These are phyloP conservation scores for Deroplatys truncata DNA, from an alignment of 2,888 invertebrate genomes.

Conservation along the genomic window DNA sequence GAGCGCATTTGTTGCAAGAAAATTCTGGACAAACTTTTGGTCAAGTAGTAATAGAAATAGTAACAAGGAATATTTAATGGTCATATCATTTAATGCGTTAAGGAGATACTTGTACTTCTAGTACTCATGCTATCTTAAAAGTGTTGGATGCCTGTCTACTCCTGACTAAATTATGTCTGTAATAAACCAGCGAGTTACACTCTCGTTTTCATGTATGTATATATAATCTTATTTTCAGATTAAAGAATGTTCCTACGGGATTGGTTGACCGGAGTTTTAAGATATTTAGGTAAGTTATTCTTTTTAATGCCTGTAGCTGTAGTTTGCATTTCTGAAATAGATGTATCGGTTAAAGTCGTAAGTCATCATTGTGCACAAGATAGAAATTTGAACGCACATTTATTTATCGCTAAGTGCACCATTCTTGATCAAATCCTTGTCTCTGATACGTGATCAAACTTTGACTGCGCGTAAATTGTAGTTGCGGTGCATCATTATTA, in stretches of 20 bases:
- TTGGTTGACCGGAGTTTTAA: constrained; percentile 91
- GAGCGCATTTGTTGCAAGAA: neutral
- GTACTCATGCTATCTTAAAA: neutral
- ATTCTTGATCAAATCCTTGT: too few relatives aligned
- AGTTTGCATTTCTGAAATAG: neutral
- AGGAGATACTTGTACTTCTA: neutral
- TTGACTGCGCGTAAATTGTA: too few relatives aligned
- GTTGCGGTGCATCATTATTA: too few relatives aligned
- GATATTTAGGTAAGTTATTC: constrained; percentile 81
- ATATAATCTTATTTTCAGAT: constrained; percentile 12
- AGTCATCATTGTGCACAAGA: neutral
- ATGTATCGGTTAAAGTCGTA: neutral
- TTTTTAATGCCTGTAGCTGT: neutral
- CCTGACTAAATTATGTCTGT: neutral
- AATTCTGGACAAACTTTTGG: neutral
- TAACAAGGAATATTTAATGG: neutral
- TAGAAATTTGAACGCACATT: neutral
- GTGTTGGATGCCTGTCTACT: neutral
- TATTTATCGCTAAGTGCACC: too few relatives aligned
- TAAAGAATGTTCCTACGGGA: constrained; percentile 86
- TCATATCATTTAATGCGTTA: neutral
- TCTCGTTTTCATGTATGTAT: neutral
- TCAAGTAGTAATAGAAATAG: neutral
- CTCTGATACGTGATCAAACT: too few relatives aligned
- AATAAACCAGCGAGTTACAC: constrained; percentile 20